Percentiles rank a stretch among this genome's conserved stretches.
These are phyloP conservation scores for Adelognathus sp. DNA, from an alignment of 2,888 invertebrate species.

Conservation along the genomic window DNA sequence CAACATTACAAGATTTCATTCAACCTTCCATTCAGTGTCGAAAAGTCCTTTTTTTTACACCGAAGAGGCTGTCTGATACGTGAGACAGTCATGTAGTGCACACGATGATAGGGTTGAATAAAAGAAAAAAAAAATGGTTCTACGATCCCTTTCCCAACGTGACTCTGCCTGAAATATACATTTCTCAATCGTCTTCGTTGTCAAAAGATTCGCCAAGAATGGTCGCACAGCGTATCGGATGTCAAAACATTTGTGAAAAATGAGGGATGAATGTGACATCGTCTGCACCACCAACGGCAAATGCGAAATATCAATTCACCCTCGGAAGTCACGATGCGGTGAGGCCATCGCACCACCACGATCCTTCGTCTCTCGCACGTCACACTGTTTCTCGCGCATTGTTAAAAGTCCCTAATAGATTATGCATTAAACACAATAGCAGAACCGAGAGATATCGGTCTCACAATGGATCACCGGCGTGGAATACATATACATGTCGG, in stretches of 20 bases:
- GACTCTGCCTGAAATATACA: neutral
- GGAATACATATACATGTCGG: conserved; percentile 34
- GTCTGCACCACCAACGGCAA: conserved; percentile 37
- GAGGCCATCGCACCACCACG: neutral
- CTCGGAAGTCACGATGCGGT: conserved; percentile 57
- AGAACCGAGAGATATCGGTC: conserved; percentile 74
- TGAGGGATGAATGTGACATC: conserved; percentile 69
- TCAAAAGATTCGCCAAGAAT: neutral
- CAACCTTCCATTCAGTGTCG: too few species aligned
- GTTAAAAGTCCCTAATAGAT: conserved; percentile 80
- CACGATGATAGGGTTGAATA: neutral
- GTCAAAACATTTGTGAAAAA: conserved; percentile 79
- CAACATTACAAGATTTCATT: too few species aligned
- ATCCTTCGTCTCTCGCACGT: conserved; percentile 33
- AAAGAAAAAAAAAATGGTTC: neutral
- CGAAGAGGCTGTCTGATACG: neutral
- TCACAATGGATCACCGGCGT: conserved; percentile 76
- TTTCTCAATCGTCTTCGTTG: neutral
- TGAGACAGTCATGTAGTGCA: neutral
- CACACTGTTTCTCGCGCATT: conserved; percentile 71
- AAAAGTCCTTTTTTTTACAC: too few species aligned
- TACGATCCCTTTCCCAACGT: neutral
- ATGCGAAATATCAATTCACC: conserved; percentile 74
- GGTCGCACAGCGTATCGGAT: conserved; percentile 65
- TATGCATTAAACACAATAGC: conserved; percentile 77